Evolutionary conservation across 2,797 vertebrate species (phyloP), one percentile per base, ranked within the genome.

Genomic region (Triplophysa yarkandensis): DNA sequence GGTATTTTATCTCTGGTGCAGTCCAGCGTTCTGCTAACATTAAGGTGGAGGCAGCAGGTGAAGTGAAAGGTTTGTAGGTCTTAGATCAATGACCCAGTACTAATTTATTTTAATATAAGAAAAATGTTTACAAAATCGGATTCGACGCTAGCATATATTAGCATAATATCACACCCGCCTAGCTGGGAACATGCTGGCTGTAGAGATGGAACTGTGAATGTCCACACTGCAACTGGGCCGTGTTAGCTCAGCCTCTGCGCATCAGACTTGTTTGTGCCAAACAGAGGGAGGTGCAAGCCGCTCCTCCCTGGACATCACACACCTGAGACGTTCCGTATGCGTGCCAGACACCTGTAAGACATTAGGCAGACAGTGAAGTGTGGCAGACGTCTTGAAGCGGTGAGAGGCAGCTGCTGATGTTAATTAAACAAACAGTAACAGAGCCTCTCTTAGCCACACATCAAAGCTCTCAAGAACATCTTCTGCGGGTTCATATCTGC

Each of bases 381-480:
- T 88, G 90, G 91, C 81, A 85, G 68, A 81, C 83, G 85, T 78
- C 85, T 83, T 86, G 82, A 88, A 87, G 90, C 90, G 93, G 92
- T 90, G 94, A 94, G 85, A 83, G 88, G 86, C 91, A 91, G 91
- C 90, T 87, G 84, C 92, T 93, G 92, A 92, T 93, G 91, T 92
- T 94, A 92, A 95, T 97, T 94, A 95, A 90, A 89, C 73, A 87
- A 87, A 85, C 85, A 90, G 92, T 91, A 93, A 93, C 90, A 87
- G 82, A 89, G 85, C 86, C 82, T 85, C 76, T 85, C 82, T 76
- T 75, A 82, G 72, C 58, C 74, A 27, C 84, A 92, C 90, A 92
- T 94, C 91, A 95, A 94, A 94, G 88, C 50, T 87, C 88, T 83
- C 77, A 83, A 77, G 89, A 85, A 81, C n/a, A n/a, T n/a, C n/a